These are phyloP conservation scores for Hoplias malabaricus DNA, from an alignment of 2,113 vertebrate genomes.

Conservation along the genomic window DNA sequence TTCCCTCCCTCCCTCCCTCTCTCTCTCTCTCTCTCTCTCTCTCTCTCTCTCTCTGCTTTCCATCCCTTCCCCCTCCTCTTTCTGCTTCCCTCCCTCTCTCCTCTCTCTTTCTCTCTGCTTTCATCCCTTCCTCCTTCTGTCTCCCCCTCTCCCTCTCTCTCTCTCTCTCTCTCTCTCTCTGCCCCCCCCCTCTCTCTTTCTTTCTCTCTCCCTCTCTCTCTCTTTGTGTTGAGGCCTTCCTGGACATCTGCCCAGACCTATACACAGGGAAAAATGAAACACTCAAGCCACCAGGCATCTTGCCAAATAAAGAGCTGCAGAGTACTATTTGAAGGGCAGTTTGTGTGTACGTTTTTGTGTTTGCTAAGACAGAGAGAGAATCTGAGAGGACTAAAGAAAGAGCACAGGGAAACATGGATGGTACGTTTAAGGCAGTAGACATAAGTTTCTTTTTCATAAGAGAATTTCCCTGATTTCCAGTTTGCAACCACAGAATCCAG, in stretches of 20 bases:
- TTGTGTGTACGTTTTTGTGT: constrained; percentile 39
- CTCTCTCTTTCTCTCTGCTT: too few relatives aligned
- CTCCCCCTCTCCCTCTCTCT: too few relatives aligned
- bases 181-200: constrained; percentile 65
- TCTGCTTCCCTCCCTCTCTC: too few relatives aligned
- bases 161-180: constrained; percentile 37
- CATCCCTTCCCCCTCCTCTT: too few relatives aligned
- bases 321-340: constrained; percentile 76
- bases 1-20: constrained; percentile 51
- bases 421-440: constrained; percentile 26
- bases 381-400: neutral
- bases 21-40: constrained; percentile 26
- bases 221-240: constrained; percentile 64
- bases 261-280: constrained; percentile 81
- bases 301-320: constrained; percentile 77
- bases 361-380: constrained; percentile 24
- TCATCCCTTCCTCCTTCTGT: too few relatives aligned
- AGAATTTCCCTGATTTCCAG: constrained; percentile 25
- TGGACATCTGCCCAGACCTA: constrained; percentile 98
- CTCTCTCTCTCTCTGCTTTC: constrained; percentile 25
- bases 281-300: constrained; percentile 79
- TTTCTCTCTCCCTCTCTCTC: constrained; percentile 66
- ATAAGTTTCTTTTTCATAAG: constrained; percentile 23
- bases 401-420: constrained; percentile 2
- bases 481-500: constrained; percentile 28